Conservation (phyloP, 2,113 vertebrate genomes). For the Jaculus jaculus region DNA sequence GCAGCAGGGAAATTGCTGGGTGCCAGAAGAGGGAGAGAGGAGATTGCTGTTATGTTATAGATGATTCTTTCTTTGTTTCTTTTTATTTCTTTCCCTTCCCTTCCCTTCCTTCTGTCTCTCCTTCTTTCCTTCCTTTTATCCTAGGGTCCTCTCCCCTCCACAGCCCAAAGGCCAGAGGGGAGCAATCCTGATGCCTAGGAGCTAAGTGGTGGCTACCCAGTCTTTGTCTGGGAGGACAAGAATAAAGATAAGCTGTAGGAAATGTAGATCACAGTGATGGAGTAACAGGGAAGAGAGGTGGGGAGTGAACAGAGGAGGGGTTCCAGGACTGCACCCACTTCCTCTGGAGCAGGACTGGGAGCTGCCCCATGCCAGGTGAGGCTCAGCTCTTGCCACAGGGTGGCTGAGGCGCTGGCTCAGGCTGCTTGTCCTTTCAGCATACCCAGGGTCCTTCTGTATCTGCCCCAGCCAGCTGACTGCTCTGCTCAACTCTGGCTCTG, state of each 20-base stretch:
- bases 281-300: background rate
- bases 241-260: background rate
- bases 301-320: background rate
- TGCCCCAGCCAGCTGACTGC: accelerated
- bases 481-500: background rate
- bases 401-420: background rate
- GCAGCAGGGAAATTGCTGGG: too few species aligned
- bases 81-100: accelerated
- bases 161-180: background rate
- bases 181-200: background rate
- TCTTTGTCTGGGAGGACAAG: background rate
- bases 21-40: too few species aligned
- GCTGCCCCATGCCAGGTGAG: background rate
- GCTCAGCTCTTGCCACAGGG: background rate
- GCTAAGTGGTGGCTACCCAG: background rate
- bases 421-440: background rate
- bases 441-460: accelerated
- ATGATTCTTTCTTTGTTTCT: too few species aligned
- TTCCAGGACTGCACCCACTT: background rate
- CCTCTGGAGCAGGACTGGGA: background rate
- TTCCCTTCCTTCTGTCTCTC: background rate
- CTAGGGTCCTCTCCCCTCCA: background rate
- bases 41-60: too few species aligned
- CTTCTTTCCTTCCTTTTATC: too few species aligned
- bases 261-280: background rate